phyloP scores from a whole-genome alignment of 2,888 invertebrate species.

The Leucozona laternaria region DNA sequence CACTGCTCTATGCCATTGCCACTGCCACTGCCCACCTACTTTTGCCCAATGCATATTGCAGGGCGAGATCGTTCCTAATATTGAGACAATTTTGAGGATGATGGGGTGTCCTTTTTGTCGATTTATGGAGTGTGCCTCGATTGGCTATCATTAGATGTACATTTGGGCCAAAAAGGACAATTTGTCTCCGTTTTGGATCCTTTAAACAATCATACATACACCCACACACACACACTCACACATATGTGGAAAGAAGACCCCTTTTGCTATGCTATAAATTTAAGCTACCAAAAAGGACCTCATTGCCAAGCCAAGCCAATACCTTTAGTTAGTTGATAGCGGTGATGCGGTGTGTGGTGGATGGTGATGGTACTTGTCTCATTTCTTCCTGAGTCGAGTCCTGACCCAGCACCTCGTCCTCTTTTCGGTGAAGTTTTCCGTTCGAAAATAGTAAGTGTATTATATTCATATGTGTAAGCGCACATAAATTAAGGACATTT shows the following conservation, averaged over 20 bases:
- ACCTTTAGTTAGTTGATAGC: conserved; percentile 62
- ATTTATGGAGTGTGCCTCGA: conserved; percentile 75
- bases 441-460: conserved; percentile 75
- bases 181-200: conserved; percentile 75
- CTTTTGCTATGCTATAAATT: conserved; percentile 68
- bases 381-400: conserved; percentile 16
- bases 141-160: conserved; percentile 76
- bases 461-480: conserved; percentile 76
- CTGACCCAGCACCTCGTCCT: conserved; percentile 41
- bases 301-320: conserved; percentile 73
- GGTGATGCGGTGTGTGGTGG: conserved; percentile 26
- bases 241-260: conserved; percentile 26
- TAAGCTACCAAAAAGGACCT: conserved; percentile 63
- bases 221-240: background rate
- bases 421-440: conserved; percentile 68
- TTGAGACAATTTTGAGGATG: background rate
- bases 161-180: conserved; percentile 75
- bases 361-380: conserved; percentile 9
- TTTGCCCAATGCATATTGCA: conserved; percentile 29
- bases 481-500: conserved; percentile 79
- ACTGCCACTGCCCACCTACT: too few species aligned
- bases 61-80: conserved; percentile 17
- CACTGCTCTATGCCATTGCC: conserved; percentile 26
- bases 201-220: conserved; percentile 59
- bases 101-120: conserved; percentile 44